Evolutionary conservation across 2,797 vertebrate species (phyloP).

Genomic region (Ataeniobius toweri): DNA sequence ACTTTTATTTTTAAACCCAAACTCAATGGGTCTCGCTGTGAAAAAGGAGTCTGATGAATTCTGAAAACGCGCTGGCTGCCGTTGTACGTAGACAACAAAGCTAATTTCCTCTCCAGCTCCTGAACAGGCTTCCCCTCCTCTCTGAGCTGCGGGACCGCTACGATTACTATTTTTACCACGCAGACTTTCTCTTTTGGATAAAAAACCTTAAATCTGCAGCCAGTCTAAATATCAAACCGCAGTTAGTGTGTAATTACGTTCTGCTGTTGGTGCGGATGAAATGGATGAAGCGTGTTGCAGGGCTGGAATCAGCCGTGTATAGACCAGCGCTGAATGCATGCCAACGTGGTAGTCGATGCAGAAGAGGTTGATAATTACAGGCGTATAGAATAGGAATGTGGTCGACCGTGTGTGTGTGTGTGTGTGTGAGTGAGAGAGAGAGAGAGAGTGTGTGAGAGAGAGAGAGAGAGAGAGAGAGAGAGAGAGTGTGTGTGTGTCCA

Average conservation of each 20-base stretch:
- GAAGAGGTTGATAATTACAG: conserved; percentile 80
- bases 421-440: conserved; percentile 24
- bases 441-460: conserved; percentile 4
- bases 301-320: conserved; percentile 72
- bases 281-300: conserved; percentile 71
- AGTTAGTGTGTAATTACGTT: conserved; percentile 72
- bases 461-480: not conserved
- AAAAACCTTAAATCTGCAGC: conserved; percentile 71
- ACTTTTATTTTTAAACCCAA: conserved; percentile 33
- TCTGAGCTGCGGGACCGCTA: conserved; percentile 49
- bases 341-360: conserved; percentile 76
- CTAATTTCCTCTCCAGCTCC: conserved; percentile 60
- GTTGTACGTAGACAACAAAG: conserved; percentile 56
- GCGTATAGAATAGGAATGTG: conserved; percentile 66
- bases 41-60: conserved; percentile 58
- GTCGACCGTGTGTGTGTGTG: conserved; percentile 45
- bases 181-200: conserved; percentile 55
- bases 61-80: conserved; percentile 5
- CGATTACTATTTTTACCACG: conserved; percentile 66
- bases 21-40: conserved; percentile 32
- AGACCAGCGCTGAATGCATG: conserved; percentile 67
- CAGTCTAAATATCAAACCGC: conserved; percentile 76
- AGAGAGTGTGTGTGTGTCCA: conserved; percentile 46
- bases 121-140: conserved; percentile 48
- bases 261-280: conserved; percentile 63